Evolutionary conservation across 2,797 vertebrate species (phyloP).

Genomic region (Tinamus major): DNA sequence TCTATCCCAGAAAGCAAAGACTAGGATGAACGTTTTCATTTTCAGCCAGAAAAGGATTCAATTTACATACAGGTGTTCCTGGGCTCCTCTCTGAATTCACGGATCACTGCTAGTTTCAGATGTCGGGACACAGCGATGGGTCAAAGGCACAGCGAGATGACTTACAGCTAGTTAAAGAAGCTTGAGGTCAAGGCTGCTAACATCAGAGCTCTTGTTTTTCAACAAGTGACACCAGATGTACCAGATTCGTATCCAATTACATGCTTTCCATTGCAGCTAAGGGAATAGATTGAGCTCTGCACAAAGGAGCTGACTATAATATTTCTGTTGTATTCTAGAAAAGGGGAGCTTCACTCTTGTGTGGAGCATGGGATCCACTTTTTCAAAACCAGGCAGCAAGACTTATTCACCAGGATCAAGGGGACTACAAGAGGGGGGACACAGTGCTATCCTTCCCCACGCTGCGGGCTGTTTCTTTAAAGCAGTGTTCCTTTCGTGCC

Average conservation of each 20-base stretch:
- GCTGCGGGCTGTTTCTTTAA: not conserved
- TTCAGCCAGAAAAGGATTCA: slow-evolving; percentile 28
- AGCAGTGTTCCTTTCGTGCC: not conserved
- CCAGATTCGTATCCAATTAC: not conserved
- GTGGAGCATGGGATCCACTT: not conserved
- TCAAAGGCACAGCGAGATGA: slow-evolving; percentile 48
- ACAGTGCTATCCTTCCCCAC: not conserved
- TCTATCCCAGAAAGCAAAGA: slow-evolving; percentile 26
- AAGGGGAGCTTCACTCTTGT: not conserved
- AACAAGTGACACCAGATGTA: slow-evolving; percentile 53
- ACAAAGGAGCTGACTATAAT: not conserved
- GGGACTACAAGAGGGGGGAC: not conserved
- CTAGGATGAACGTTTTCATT: slow-evolving; percentile 26
- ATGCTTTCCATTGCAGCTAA: not conserved
- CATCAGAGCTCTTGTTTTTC: slow-evolving; percentile 40
- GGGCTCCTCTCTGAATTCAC: slow-evolving; percentile 23
- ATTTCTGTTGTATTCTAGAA: not conserved
- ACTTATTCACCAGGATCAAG: not conserved
- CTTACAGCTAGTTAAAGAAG: slow-evolving; percentile 42
- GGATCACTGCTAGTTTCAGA: slow-evolving; percentile 54
- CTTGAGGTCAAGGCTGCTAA: slow-evolving; percentile 50
- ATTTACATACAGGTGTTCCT: slow-evolving; percentile 66
- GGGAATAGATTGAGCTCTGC: not conserved
- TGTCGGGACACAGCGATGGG: slow-evolving; percentile 50
- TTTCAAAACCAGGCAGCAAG: not conserved